phyloP scores from a whole-genome alignment of 2,888 invertebrate genomes.

The Odontomyia ornata region DNA sequence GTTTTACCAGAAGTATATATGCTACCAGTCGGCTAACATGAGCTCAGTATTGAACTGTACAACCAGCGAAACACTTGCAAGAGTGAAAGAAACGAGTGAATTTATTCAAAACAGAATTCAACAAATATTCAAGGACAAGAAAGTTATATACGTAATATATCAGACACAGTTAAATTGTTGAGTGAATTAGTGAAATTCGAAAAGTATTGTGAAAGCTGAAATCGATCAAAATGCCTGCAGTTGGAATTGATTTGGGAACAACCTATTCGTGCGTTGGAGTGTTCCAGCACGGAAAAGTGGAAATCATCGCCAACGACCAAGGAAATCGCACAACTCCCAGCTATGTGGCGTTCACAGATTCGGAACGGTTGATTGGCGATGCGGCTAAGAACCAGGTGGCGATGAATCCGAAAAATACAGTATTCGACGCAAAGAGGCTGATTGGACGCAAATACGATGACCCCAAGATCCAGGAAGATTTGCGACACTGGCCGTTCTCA shows the following conservation, averaged over 20 bases:
- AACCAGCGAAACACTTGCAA: slow-evolving; percentile 17
- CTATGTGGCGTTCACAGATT: slow-evolving; percentile 83
- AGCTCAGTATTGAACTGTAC: slow-evolving; percentile 32
- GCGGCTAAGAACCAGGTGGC: slow-evolving; percentile 86
- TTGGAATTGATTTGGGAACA: slow-evolving; percentile 87
- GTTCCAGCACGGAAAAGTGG: slow-evolving; percentile 83
- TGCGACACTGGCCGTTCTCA: slow-evolving; percentile 94
- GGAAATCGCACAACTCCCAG: slow-evolving; percentile 85
- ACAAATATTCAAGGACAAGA: neutral
- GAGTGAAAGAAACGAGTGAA: slow-evolving; percentile 29
- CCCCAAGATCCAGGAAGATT: slow-evolving; percentile 88
- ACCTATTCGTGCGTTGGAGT: slow-evolving; percentile 87
- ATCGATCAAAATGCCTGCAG: slow-evolving; percentile 67
- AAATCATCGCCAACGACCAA: slow-evolving; percentile 85
- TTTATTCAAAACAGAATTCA: neutral
- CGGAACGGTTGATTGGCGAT: slow-evolving; percentile 83
- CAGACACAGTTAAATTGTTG: neutral
- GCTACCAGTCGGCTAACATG: slow-evolving; percentile 5
- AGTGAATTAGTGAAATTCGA: neutral
- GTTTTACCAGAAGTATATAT: slow-evolving; percentile 32
- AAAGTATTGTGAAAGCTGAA: neutral
- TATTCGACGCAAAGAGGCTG: slow-evolving; percentile 93
- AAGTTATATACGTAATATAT: neutral
- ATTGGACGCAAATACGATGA: slow-evolving; percentile 93
- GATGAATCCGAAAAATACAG: slow-evolving; percentile 89